Evolutionary conservation across 2,113 vertebrate genomes (phyloP).

Genomic region (Cephalophus harveyi): DNA sequence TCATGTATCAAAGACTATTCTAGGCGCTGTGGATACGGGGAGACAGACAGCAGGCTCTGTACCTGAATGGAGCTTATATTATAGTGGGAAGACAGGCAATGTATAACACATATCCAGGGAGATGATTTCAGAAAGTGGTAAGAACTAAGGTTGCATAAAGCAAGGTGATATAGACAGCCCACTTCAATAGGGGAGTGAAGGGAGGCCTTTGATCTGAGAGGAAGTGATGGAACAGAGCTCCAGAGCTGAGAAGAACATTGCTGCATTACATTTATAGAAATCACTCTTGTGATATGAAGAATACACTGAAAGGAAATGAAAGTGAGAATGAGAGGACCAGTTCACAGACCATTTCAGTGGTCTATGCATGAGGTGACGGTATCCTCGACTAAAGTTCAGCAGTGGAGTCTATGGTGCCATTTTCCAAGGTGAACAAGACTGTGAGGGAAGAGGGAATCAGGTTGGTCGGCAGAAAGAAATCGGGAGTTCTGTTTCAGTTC

Average conservation of each 20-base stretch:
- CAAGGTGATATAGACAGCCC: too few species aligned
- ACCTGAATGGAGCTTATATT: background rate
- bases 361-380: fast-evolving
- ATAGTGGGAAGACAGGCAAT: background rate
- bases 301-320: background rate
- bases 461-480: background rate
- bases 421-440: background rate
- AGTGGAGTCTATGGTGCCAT: background rate
- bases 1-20: background rate
- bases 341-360: background rate
- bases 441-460: background rate
- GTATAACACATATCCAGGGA: background rate
- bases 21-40: background rate
- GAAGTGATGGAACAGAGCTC: background rate
- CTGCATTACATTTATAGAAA: background rate
- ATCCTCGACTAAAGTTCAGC: background rate
- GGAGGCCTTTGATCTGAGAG: background rate
- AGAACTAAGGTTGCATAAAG: background rate
- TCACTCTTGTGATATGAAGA: background rate
- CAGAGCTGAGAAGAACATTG: background rate
- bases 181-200: background rate
- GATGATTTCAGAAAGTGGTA: background rate
- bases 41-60: background rate
- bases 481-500: background rate
- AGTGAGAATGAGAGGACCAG: background rate